Evolutionary conservation across 2,797 vertebrate species (phyloP).

Genomic region (Cercopithecus petaurista): DNA sequence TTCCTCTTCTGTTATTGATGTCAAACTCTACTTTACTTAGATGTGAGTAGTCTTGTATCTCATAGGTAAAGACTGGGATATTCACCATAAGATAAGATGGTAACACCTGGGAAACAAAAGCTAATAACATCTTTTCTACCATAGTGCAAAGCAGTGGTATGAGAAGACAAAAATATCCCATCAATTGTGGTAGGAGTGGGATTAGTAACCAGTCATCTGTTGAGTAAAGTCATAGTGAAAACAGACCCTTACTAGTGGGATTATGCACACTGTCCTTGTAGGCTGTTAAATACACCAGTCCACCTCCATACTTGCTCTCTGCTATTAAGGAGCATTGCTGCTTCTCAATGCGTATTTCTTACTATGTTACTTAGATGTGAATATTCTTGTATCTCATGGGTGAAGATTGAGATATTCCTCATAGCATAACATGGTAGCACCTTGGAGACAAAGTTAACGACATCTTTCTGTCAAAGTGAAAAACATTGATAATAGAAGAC

Average conservation of each 20-base stretch:
- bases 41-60: neutral
- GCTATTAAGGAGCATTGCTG: neutral
- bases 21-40: neutral
- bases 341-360: neutral
- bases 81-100: neutral
- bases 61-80: neutral
- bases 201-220: neutral
- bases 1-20: neutral
- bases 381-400: neutral
- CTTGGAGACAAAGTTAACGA: neutral
- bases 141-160: neutral
- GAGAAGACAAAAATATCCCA: neutral
- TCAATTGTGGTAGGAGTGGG: neutral
- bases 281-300: neutral
- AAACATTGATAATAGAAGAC: neutral
- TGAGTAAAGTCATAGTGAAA: neutral
- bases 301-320: neutral
- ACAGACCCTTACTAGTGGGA: neutral
- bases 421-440: neutral
- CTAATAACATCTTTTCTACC: neutral
- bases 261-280: neutral
- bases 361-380: neutral
- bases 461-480: neutral
- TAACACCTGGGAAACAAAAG: neutral
- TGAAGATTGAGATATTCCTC: neutral